Base-by-base conservation (phyloP, 2,113 vertebrate genomes). In the Meleagris gallopavo region DNA sequence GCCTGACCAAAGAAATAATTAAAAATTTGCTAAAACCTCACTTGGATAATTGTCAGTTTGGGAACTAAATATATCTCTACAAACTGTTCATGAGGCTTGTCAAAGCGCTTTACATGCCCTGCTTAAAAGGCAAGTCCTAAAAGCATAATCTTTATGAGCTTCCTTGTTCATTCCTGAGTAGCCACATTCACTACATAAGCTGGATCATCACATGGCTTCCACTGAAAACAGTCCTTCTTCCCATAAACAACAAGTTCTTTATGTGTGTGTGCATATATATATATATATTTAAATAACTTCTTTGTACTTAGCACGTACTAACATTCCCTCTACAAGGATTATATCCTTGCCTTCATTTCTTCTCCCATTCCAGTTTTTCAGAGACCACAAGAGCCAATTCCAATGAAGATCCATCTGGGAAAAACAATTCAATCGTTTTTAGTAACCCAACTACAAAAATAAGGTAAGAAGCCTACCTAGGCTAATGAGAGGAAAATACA, bases 361-460 rank as follows among this genome's bases (percentile, higher is more conserved):
- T 50, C 32, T 88, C 32, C 18, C 29, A 25, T 86, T 90, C 5
- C 52, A 97, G 95, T 77, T 94, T 58, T 89, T 83, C 92, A 90
- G 90, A 91, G 34, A 86, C 30, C 46, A 67, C n/a, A 29, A 72
- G 43, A 79, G 72, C 74, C 62, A 82, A n/a, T 38, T 45, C 32
- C 54, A 73, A 24, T 54, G 93, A 94, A 93, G 85, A 90, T 29
- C 8, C 73, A 76, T 2, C 32, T 78, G n/a, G 40, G 41, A 95
- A 83, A 70, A 89, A 24, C 38, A 85, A 45, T 77, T 62, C 75
- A 34, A 69, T 41, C 36, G 29, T 32, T 73, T 74, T 77, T 43
- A 80, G 43, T 62, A 81, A 58, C 16, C n/a, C 60, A 30, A 9
- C 78, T 71, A 90, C 70, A 77, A 34, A 79, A 67, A 34, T 69